These are phyloP conservation scores for Coptodon bakossiorum DNA, from an alignment of 2,113 vertebrate species.

Conservation along the genomic window DNA sequence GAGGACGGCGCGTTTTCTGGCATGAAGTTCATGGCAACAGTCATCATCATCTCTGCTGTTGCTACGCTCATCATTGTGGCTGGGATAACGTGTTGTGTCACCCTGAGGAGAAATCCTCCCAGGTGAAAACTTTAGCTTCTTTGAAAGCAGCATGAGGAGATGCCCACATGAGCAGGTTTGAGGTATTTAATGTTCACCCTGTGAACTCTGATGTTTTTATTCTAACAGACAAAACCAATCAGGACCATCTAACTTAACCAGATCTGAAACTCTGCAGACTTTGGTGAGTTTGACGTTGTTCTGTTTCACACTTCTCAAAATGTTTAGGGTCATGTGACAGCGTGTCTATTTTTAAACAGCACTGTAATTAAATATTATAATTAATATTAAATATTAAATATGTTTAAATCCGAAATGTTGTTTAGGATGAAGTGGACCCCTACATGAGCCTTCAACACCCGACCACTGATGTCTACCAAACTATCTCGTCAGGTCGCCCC, in stretches of 20 bases:
- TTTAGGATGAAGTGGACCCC: not conserved
- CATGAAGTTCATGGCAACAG: not conserved
- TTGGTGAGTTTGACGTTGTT: not conserved
- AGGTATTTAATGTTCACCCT: fast-evolving
- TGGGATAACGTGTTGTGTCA: not conserved
- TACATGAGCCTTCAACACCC: not conserved
- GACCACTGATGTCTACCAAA: not conserved
- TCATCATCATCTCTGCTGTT: not conserved
- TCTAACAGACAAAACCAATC: not conserved
- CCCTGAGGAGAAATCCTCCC: fast-evolving
- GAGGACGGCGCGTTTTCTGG: not conserved
- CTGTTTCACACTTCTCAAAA: not conserved
- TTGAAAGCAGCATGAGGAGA: not conserved
- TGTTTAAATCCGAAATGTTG: not conserved
- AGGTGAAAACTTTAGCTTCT: not conserved
- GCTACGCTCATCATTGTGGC: not conserved
- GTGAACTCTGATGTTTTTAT: not conserved
- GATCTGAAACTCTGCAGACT: not conserved
- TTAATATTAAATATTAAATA: not conserved
- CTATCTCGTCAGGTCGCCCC: not conserved
- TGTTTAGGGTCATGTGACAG: fast-evolving
- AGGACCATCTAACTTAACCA: not conserved
- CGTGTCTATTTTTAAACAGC: not conserved
- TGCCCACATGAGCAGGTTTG: fast-evolving
- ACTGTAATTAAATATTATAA: not conserved